Evolutionary conservation across 2,888 invertebrate genomes (phyloP), one percentile per base, ranked within the genome.

Genomic region (Pseudanteris insignis): DNA sequence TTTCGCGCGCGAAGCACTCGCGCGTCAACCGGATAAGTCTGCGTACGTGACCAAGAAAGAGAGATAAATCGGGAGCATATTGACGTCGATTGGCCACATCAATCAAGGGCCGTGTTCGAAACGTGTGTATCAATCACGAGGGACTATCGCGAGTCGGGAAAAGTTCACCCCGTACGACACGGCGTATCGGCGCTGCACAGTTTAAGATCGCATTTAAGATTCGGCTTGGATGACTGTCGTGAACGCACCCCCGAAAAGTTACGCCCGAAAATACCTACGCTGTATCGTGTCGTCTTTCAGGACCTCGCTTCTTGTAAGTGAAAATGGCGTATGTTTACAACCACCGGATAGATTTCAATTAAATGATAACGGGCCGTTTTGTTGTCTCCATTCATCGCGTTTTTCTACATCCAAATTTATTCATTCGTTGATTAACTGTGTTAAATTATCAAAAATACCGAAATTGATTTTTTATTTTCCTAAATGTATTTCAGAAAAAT

Each of bases 11-110:
- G 21, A 37, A 47, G 43, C 41, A 41, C n/a, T n/a, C n/a, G 24
- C 62, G 40, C 58, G 53, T 48, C 47, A 54, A 43, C 48, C 48
- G 15, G 53, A 53, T 58, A 43, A 54, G 43, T 38, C 32, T 21
- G 29, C 8, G 44, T 55, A 59, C 60, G 60, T 65, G 60, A 60
- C 60, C 58, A 43, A 54, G 58, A 53, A 66, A 62, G 68, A 55
- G 70, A 71, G 73, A 75, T 75, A 73, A 73, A 72, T 70, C 72
- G 69, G 69, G 72, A 68, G 69, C 70, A 70, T 73, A 77, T 76
- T 74, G 77, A 73, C 74, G 71, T 70, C 72, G 72, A 77, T 76
- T 76, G 76, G 76, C 72, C 71, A 68, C 76, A 76, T 77, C 76
- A 74, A 77, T 77, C 77, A 77, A 72, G 64, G 61, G 38, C 51